A percentile compares a stretch with the other conserved stretches of the same genome.
Evolutionary conservation across 2,888 invertebrate genomes (phyloP).

Genomic region (Troides aeacus): DNA sequence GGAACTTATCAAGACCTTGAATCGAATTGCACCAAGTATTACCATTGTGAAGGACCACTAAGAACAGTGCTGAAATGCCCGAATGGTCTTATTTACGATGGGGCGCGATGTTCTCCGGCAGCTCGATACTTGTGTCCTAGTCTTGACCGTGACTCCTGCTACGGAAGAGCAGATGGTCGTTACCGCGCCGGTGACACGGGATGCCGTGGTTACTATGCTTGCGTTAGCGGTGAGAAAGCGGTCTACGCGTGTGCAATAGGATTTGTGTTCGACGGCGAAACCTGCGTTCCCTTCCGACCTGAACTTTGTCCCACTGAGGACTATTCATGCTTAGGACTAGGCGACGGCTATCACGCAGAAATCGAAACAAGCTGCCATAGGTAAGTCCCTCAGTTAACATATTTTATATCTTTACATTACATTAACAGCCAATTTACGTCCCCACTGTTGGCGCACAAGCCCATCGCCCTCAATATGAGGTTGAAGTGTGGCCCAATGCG

Average conservation of each 20-base stretch:
- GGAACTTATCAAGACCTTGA: conserved; percentile 78
- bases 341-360: conserved; percentile 81
- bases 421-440: too few relatives aligned
- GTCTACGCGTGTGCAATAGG: conserved; percentile 78
- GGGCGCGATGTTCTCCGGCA: conserved; percentile 61
- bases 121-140: conserved; percentile 68
- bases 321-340: conserved; percentile 69
- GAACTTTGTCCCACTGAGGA: conserved; percentile 62
- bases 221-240: conserved; percentile 77
- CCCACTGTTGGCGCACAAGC: too few relatives aligned
- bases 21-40: conserved; percentile 76
- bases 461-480: too few relatives aligned
- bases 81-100: conserved; percentile 66
- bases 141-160: conserved; percentile 74
- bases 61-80: conserved; percentile 67
- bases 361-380: conserved; percentile 74
- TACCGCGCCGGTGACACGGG: conserved; percentile 74
- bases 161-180: conserved; percentile 76
- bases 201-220: conserved; percentile 81
- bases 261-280: conserved; percentile 78
- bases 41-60: conserved; percentile 68
- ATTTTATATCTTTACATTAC: not conserved
- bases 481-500: too few relatives aligned
- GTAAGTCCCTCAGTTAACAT: conserved; percentile 38
- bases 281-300: conserved; percentile 64